phyloP scores from a whole-genome alignment of 2,113 vertebrate genomes.

The Eudyptes chrysolophus region DNA sequence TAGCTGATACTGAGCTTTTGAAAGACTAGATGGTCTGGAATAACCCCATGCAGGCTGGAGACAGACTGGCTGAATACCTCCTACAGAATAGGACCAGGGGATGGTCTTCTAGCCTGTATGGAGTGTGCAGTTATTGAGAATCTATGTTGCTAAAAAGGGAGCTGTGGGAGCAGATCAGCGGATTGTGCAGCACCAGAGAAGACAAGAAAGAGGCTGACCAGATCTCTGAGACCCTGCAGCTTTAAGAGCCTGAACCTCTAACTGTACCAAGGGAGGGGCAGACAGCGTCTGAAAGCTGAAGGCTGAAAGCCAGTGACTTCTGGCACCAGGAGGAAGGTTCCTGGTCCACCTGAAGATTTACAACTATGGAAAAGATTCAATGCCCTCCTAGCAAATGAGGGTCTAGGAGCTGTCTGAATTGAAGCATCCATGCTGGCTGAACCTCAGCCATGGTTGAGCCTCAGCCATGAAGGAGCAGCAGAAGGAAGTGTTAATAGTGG shows the following conservation, averaged over 20 bases:
- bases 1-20: not conserved
- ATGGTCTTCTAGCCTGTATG: not conserved
- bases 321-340: not conserved
- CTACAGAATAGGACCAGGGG: not conserved
- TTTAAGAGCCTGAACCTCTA: not conserved
- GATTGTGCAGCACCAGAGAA: too few relatives aligned
- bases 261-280: not conserved
- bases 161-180: not conserved
- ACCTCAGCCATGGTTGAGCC: not conserved
- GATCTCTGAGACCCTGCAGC: not conserved
- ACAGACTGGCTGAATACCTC: not conserved
- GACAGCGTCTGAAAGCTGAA: not conserved
- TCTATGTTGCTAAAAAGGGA: not conserved
- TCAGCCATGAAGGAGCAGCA: not conserved
- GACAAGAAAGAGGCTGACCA: not conserved
- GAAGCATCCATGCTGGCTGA: not conserved
- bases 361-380: not conserved
- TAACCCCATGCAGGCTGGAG: not conserved
- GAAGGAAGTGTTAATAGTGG: not conserved
- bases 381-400: not conserved
- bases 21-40: not conserved
- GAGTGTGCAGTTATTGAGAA: not conserved
- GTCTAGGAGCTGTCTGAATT: not conserved
- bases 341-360: not conserved
- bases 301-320: not conserved